phyloP scores from a whole-genome alignment of 1,140 invertebrate genomes.

The Drosophila hydei region DNA sequence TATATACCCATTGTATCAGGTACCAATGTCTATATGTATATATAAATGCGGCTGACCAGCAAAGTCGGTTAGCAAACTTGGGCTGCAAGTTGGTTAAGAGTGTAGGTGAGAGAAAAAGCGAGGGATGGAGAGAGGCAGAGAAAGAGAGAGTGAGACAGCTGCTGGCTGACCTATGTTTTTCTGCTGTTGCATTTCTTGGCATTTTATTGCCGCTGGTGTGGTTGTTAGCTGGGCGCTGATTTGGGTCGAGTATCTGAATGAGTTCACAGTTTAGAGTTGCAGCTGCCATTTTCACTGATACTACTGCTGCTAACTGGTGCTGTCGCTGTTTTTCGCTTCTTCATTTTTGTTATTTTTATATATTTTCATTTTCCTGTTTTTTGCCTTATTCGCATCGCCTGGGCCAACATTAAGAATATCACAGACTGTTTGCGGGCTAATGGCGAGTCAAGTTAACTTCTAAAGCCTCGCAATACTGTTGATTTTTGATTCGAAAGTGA shows the following conservation, averaged over 20 bases:
- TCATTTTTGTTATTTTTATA: slow-evolving; percentile 39
- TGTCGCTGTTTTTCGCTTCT: slow-evolving; percentile 29
- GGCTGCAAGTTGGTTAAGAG: slow-evolving; percentile 29
- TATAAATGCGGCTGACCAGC: slow-evolving; percentile 43
- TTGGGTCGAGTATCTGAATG: slow-evolving; percentile 57
- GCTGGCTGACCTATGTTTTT: slow-evolving; percentile 37
- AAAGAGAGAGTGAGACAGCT: slow-evolving; percentile 5
- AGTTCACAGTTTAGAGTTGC: slow-evolving; percentile 50
- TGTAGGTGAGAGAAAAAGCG: neutral
- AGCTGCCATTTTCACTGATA: neutral
- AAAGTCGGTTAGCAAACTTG: slow-evolving; percentile 44
- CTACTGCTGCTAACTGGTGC: slow-evolving; percentile 26
- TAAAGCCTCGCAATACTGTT: slow-evolving; percentile 26
- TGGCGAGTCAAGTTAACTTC: slow-evolving; percentile 47
- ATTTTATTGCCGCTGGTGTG: slow-evolving; percentile 5
- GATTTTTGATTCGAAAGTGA: slow-evolving; percentile 37
- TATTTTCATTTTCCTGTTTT: slow-evolving; percentile 17
- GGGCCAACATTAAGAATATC: slow-evolving; percentile 58
- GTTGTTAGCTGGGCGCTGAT: slow-evolving; percentile 23
- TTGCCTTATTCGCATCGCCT: slow-evolving; percentile 13
- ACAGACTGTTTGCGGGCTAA: slow-evolving; percentile 36
- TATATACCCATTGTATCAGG: slow-evolving; percentile 8
- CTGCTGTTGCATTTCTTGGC: slow-evolving; percentile 67
- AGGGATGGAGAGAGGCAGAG: no score
- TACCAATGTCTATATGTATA: slow-evolving; percentile 2